Base-by-base conservation (phyloP, 2,797 vertebrate genomes). In the Huso huso region DNA sequence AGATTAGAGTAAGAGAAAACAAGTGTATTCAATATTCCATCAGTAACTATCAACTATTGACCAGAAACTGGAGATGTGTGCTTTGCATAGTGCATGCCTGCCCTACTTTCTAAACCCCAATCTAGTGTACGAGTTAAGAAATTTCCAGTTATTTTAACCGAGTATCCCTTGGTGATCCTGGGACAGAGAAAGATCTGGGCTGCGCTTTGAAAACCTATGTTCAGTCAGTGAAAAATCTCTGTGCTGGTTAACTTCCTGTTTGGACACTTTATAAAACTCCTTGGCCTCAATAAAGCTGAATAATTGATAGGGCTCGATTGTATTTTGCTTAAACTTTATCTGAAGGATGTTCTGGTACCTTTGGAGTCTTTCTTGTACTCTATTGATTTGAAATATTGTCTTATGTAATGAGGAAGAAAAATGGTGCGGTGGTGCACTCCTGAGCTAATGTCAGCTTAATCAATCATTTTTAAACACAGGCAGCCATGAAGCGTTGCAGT, bases 391-490 rank as follows among this genome's bases (percentile, higher is more conserved):
- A 92, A 89, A 87, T 90, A 89, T 82, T 86, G 87, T 85, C 89
- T 90, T 88, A 87, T 82, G 83, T 88, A 88, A 87, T 79, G 72
- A 81, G 79, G 83, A 83, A 88, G 86, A 89, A 86, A 88, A 90
- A 87, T 83, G 83, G 77, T 73, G 70, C 72, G 71, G 77, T 78
- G 67, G 74, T 80, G 83, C 85, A 89, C 90, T 89, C 84, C 87
- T 81, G 82, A 83, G 87, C 86, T 76, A 75, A 81, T 87, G 84
- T 88, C 88, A 87, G 86, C 84, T 88, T 90, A 92, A 93, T 93
- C 87, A 89, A 91, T 94, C 90, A 91, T 89, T 89, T 90, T 88
- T 87, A 92, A 93, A 90, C 83, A 89, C 78, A 72, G 83, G 84
- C 81, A 85, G 82, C 84, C 77, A 71, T 76, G 80, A 87, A 87